Conservation (phyloP, 2,888 invertebrate species). For the Polydrusus pterygomalis region DNA sequence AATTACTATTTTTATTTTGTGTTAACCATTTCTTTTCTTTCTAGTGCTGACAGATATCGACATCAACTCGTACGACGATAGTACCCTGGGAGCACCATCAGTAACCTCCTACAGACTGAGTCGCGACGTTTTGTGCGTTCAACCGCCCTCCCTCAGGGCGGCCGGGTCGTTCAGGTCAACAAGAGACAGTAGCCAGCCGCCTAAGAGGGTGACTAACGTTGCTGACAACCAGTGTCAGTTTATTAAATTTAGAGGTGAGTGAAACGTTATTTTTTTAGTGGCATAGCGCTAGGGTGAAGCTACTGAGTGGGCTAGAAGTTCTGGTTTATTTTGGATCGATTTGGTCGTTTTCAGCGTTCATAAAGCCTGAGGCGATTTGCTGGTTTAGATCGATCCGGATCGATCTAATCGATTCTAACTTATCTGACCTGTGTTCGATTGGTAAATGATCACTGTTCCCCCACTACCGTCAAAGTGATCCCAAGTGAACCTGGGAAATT, state of each 20-base stretch:
- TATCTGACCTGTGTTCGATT: too few species aligned
- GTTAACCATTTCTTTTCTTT: constrained; percentile 56
- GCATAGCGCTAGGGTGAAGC: too few species aligned
- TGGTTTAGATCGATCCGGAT: too few species aligned
- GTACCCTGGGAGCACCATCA: constrained; percentile 69
- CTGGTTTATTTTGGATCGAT: too few species aligned
- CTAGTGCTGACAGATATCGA: constrained; percentile 77
- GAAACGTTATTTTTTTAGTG: too few species aligned
- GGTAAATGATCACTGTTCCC: too few species aligned
- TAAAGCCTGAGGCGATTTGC: too few species aligned
- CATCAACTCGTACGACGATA: constrained; percentile 73
- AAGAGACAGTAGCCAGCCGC: constrained; percentile 53
- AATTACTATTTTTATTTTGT: not conserved
- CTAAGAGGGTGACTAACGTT: constrained; percentile 60
- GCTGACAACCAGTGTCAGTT: constrained; percentile 66
- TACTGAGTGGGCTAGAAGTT: too few species aligned
- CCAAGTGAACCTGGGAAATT: too few species aligned
- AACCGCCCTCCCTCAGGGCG: constrained; percentile 67
- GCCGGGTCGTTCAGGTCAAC: constrained; percentile 65
- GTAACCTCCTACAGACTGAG: constrained; percentile 69
- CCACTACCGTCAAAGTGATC: too few species aligned
- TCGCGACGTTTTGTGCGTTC: constrained; percentile 69
- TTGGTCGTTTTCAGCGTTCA: too few species aligned
- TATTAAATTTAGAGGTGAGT: constrained; percentile 71
- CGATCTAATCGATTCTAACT: too few species aligned